phyloP scores from a whole-genome alignment of 2,797 vertebrate genomes.

The Octomys mimax region DNA sequence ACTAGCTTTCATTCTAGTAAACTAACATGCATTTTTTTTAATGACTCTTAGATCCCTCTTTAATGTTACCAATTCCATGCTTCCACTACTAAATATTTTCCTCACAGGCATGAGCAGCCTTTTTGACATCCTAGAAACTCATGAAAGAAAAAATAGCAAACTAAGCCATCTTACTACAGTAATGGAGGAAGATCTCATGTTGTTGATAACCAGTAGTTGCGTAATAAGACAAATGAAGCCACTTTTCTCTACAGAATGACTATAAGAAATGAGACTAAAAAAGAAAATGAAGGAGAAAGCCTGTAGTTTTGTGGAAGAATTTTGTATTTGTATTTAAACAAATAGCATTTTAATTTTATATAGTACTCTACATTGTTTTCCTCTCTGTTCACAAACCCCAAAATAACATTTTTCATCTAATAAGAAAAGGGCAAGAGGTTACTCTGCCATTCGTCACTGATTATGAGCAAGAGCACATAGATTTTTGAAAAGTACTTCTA shows the following conservation, averaged over 20 bases:
- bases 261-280: slow-evolving; percentile 52
- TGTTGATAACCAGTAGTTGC: background rate
- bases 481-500: background rate
- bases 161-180: background rate
- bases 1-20: background rate
- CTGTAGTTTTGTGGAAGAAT: background rate
- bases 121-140: slow-evolving; percentile 9
- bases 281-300: background rate
- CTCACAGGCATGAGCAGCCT: background rate
- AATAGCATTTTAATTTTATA: background rate
- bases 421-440: background rate
- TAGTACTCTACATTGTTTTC: background rate
- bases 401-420: background rate
- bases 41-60: background rate
- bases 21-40: background rate
- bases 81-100: background rate
- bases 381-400: background rate
- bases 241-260: background rate
- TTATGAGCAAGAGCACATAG: background rate
- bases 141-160: background rate
- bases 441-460: background rate
- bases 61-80: background rate
- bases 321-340: background rate
- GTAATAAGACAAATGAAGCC: background rate
- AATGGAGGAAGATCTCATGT: background rate